Evolutionary conservation across 2,797 vertebrate genomes (phyloP).

Genomic region (Halcyon badia): DNA sequence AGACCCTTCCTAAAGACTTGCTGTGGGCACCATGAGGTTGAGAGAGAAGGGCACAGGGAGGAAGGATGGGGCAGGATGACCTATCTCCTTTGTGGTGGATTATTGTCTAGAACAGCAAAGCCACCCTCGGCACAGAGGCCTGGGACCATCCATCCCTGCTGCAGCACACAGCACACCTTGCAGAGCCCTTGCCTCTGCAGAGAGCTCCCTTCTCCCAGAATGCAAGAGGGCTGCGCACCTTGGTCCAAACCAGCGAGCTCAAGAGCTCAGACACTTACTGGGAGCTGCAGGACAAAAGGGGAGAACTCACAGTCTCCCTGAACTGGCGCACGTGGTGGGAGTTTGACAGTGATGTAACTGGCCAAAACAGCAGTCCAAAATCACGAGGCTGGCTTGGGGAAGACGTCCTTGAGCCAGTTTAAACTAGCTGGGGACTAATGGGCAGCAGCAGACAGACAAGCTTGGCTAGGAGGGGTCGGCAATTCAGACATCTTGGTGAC

Average conservation of each 20-base stretch:
- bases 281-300: neutral
- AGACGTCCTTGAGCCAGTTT: neutral
- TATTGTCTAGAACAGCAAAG: neutral
- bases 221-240: neutral
- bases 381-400: neutral
- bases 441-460: neutral
- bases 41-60: neutral
- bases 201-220: neutral
- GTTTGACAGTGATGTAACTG: neutral
- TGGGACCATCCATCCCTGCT: fast-evolving
- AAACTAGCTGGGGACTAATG: neutral
- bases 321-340: neutral
- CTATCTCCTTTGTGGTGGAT: neutral
- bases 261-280: neutral
- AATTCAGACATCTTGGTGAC: neutral
- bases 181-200: neutral
- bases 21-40: neutral
- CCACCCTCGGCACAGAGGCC: fast-evolving
- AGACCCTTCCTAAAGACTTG: neutral
- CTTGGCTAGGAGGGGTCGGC: neutral
- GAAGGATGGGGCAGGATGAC: neutral
- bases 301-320: fast-evolving
- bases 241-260: neutral
- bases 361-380: neutral
- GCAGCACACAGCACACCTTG: neutral